Conservation (phyloP, 2,888 invertebrate species). For the Brachyptera putata region DNA sequence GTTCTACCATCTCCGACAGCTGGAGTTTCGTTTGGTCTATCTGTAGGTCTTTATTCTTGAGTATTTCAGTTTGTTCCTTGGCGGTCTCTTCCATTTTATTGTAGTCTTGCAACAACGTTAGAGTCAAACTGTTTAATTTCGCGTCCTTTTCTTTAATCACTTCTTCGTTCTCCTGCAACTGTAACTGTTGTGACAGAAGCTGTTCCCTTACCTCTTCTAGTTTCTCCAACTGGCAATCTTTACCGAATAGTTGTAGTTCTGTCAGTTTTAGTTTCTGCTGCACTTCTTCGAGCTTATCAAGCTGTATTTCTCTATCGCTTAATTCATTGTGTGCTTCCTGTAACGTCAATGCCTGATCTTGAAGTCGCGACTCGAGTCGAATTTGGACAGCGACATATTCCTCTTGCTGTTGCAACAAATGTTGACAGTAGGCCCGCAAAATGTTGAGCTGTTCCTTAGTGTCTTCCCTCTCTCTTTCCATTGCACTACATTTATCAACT, state of each 20-base stretch:
- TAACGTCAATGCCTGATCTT: not conserved
- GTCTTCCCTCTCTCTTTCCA: not conserved
- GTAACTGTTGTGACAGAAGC: not conserved
- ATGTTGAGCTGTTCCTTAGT: not conserved
- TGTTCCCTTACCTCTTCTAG: not conserved
- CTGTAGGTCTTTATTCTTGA: not conserved
- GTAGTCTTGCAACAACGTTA: no score
- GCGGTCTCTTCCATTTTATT: not conserved
- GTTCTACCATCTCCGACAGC: no score
- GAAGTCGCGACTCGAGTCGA: not conserved
- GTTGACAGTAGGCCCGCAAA: not conserved
- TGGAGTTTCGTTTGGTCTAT: no score
- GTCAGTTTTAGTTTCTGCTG: not conserved
- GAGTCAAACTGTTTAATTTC: no score
- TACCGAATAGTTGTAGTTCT: not conserved
- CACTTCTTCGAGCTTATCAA: not conserved
- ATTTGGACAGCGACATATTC: not conserved
- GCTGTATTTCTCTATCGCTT: not conserved
- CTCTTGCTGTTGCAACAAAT: conserved; percentile 7
- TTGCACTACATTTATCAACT: not conserved
- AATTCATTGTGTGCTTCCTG: not conserved
- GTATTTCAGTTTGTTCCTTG: not conserved
- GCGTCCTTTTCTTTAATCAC: not conserved
- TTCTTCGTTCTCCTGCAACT: not conserved
- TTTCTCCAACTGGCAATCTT: not conserved